Base-by-base conservation (phyloP, 2,797 vertebrate species). In the Phataginus tricuspis region DNA sequence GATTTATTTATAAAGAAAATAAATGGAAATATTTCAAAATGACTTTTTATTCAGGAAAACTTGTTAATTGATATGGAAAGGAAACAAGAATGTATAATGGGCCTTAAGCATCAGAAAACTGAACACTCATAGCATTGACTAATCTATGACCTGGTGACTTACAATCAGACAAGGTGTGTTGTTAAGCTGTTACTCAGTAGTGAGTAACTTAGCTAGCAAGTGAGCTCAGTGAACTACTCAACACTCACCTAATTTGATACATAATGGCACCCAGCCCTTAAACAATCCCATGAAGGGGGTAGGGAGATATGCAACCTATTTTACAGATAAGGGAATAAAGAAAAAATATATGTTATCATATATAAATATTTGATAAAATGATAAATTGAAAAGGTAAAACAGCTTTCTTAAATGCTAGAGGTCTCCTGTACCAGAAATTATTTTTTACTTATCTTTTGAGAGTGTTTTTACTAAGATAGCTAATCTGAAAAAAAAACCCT, bases 1-100 rank as follows among this genome's bases (percentile, higher is more conserved):
- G n/a, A 83, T 19, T 90, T 79, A 90, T 63, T 92, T 85, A 89
- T 79, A 91, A 84, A 90, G 39, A 89, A 94, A 87, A 92, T 63
- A 91, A 92, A 79, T 14, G n/a, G 31, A 86, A 15, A 5, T 49
- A 79, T 92, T 94, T 80, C 31, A 74, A 78, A 18, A 63, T 68
- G 64, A 89, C 63, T 82, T 85, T 93, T 92, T 87, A 53, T 82
- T 93, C 15, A 31, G 34, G 61, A 86, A 96, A 85, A 83, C 37
- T 83, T 88, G 23, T 51, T 86, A 90, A 94, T 0, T 55, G 68
- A 93, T 84, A 77, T 27, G 23, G 31, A 89, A 89, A 92, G n/a
- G 7, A 59, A 86, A 51, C 0, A 63, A 49, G 31, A 61, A 68
- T 64, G 8, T 6, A 9, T 4, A 72, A 55, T 0, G 66, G 29